phyloP scores from a whole-genome alignment of 2,888 invertebrate species.

The Macropis europaea region DNA sequence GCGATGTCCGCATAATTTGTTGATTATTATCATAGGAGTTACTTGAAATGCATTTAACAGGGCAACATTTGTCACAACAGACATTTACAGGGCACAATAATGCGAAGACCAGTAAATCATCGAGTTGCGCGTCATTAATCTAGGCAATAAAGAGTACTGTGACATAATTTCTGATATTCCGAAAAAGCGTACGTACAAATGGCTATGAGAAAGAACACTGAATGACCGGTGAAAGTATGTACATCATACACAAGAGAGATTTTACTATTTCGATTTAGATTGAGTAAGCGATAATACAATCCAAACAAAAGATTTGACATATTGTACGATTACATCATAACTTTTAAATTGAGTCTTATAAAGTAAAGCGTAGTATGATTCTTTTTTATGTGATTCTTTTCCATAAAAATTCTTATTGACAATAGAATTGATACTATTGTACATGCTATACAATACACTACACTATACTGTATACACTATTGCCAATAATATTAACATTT shows the following conservation, averaged over 20 bases:
- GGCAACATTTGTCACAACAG: constrained; percentile 36
- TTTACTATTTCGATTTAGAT: background rate
- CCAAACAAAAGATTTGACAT: background rate
- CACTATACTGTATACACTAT: too few relatives aligned
- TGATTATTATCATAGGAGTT: constrained; percentile 30
- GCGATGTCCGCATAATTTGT: constrained; percentile 28
- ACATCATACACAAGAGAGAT: background rate
- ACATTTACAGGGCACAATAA: constrained; percentile 44
- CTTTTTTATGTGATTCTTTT: too few relatives aligned
- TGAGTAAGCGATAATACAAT: background rate
- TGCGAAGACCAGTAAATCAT: constrained; percentile 37
- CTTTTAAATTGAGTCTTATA: too few relatives aligned
- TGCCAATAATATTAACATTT: too few relatives aligned
- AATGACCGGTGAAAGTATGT: background rate
- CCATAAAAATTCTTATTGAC: too few relatives aligned
- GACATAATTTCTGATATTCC: background rate
- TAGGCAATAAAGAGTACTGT: background rate
- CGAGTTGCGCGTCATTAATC: constrained; percentile 30
- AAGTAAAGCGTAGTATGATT: too few relatives aligned
- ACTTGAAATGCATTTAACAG: constrained; percentile 12
- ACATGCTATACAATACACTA: too few relatives aligned
- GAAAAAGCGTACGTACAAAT: background rate
- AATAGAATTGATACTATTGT: too few relatives aligned
- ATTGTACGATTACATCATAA: too few relatives aligned
- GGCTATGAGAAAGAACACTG: background rate